phyloP scores from a whole-genome alignment of 2,113 vertebrate genomes.

The Nestor notabilis region DNA sequence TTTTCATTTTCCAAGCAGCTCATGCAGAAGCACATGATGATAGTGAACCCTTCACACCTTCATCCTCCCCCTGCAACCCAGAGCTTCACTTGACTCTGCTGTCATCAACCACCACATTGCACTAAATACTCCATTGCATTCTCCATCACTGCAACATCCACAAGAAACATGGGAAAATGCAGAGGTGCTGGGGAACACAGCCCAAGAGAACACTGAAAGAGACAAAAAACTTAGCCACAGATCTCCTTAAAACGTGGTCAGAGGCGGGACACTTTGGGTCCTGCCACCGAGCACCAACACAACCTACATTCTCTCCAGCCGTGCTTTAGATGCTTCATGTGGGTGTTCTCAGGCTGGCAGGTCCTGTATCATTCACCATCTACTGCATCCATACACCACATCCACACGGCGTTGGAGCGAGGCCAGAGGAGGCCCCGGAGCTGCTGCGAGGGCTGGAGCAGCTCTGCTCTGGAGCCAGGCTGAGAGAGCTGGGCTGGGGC shows the following conservation, averaged over 20 bases:
- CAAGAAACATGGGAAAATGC: rapidly evolving
- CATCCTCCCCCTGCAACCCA: rapidly evolving
- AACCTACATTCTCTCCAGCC: neutral
- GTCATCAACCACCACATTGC: rapidly evolving
- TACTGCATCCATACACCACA: neutral
- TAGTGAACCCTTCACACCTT: neutral
- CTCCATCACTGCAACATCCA: rapidly evolving
- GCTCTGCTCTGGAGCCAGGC: neutral
- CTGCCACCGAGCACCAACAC: neutral
- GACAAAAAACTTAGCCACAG: too few species aligned
- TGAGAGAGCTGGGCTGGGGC: neutral
- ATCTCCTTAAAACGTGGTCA: rapidly evolving
- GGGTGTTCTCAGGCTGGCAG: neutral
- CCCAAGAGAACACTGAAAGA: too few species aligned
- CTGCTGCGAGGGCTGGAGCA: neutral
- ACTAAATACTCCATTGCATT: rapidly evolving
- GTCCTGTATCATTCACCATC: neutral
- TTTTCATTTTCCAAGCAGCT: neutral
- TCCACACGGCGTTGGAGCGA: rapidly evolving
- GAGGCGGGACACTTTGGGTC: too few species aligned
- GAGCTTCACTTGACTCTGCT: rapidly evolving
- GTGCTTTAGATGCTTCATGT: rapidly evolving
- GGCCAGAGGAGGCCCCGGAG: neutral
- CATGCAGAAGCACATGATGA: rapidly evolving
- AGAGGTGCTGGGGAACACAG: neutral